Base-by-base conservation (phyloP, 2,888 invertebrate species). In the Lasioglossum pauxillum region DNA sequence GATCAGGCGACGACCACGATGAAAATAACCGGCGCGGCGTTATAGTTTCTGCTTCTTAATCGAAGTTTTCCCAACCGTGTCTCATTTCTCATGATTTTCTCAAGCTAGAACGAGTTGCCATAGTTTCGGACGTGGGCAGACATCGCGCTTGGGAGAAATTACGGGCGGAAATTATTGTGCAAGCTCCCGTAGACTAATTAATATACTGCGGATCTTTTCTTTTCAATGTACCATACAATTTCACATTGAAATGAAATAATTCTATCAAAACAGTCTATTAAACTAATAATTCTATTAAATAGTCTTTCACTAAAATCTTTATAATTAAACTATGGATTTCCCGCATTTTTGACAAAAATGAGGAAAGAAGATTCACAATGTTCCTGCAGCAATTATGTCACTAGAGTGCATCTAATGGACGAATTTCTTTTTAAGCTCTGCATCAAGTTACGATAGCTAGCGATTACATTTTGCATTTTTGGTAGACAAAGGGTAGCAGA, bases 1-100 rank as follows among this genome's bases (percentile, higher is more conserved):
- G 80, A 69, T 71, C 82, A 67, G 53, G 46, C 82, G 85, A 86
- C 71, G 85, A 82, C 78, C 72, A 57, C 71, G 71, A 73, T 64
- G 78, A 75, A 85, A 75, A 84, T 77, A 67, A 23, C 74, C 19
- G 60, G 64, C n/a, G 46, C 19, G 60, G 64, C n/a, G 46, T 75
- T 84, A 84, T 35, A 75, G 57, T 60, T 80, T 27, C 38, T 75
- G 49, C 69, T 73, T 46, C 75, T 83, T 69, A 67, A 77, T 27
- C 60, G 60, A 60, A 12, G 60, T 60, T 27, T 60, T 60, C 27
- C 60, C 60, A 19, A 49, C 49, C 49, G 72, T 83, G 75, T 76
- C 72, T 83, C 76, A 0, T 77, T 46, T 16, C 16, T 46, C 16
- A 16, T 46, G 77, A 35, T 76, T 81, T 83, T 49, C 49, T 23